Percentiles rank a stretch among this genome's conserved stretches.
Evolutionary conservation across 1,140 invertebrate species (phyloP).

Genomic region (Sogatella furcifera): DNA sequence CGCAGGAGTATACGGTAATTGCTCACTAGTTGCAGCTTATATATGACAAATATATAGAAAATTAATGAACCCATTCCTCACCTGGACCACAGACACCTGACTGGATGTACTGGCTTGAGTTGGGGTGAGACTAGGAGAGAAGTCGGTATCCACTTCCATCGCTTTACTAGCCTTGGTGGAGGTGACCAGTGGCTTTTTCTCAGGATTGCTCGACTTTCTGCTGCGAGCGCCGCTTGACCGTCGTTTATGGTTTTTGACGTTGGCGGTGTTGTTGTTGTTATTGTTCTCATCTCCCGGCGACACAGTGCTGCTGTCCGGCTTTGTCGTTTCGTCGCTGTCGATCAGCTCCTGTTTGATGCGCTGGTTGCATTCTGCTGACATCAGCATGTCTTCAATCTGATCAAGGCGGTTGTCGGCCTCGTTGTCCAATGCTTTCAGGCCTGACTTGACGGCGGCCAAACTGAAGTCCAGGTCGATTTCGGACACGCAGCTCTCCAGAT

Average conservation of each 20-base stretch:
- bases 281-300: constrained; percentile 23
- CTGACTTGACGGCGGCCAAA: constrained; percentile 19
- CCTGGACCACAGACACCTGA: constrained; percentile 15
- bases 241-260: neutral
- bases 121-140: neutral
- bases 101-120: neutral
- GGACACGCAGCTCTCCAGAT: constrained; percentile 56
- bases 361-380: neutral
- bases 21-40: no score
- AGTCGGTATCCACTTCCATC: neutral
- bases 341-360: neutral
- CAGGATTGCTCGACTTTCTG: neutral
- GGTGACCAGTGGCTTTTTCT: constrained; percentile 8
- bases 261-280: constrained; percentile 24
- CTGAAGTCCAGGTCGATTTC: constrained; percentile 55
- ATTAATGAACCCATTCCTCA: no score
- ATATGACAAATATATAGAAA: no score
- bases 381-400: constrained; percentile 8
- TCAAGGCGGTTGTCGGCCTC: constrained; percentile 6
- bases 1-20: no score
- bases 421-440: neutral
- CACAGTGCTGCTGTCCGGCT: constrained; percentile 44
- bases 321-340: constrained; percentile 11
- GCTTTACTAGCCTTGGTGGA: constrained; percentile 1
- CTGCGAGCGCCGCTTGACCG: neutral